Evolutionary conservation across 64 coral and sea anemone genomes (phyloP).

Genomic region (Porites australiensis): DNA sequence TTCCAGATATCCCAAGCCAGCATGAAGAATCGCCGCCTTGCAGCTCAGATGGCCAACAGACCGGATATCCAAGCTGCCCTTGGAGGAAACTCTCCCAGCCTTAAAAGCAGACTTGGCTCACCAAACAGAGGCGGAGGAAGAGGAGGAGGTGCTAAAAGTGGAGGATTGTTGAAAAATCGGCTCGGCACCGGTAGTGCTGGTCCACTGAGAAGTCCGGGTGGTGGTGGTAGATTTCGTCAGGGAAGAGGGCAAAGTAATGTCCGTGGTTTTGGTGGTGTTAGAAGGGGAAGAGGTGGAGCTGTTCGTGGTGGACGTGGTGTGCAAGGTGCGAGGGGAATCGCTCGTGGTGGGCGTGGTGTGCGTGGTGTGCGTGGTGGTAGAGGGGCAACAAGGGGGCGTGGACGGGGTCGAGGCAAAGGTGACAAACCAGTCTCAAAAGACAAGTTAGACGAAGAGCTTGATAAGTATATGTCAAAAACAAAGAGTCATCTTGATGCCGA

Average conservation of each 20-base stretch:
- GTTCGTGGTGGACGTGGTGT: slow-evolving; percentile 33
- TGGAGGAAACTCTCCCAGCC: slow-evolving; percentile 50
- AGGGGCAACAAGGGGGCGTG: slow-evolving; percentile 60
- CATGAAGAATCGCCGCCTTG: slow-evolving; percentile 88
- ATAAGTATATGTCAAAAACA: slow-evolving; percentile 92
- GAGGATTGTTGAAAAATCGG: slow-evolving; percentile 26
- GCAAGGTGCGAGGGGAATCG: background rate
- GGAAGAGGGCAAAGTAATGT: slow-evolving; percentile 30
- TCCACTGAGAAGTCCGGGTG: slow-evolving; percentile 54
- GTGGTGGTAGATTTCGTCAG: slow-evolving; percentile 25
- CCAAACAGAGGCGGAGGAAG: slow-evolving; percentile 40
- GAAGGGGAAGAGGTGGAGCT: slow-evolving; percentile 42
- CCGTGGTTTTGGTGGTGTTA: slow-evolving; percentile 27
- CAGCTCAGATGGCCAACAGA: slow-evolving; percentile 93
- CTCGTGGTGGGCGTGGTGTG: slow-evolving; percentile 17
- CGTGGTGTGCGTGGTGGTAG: slow-evolving; percentile 53
- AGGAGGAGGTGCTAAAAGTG: slow-evolving; percentile 26
- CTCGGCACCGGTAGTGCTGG: slow-evolving; percentile 43
- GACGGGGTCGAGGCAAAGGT: slow-evolving; percentile 70
- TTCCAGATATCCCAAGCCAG: slow-evolving; percentile 81
- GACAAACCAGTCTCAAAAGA: slow-evolving; percentile 67
- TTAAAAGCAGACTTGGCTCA: slow-evolving; percentile 72
- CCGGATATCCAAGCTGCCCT: slow-evolving; percentile 82
- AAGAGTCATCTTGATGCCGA: slow-evolving; percentile 93
- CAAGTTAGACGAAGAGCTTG: slow-evolving; percentile 82